Evolutionary conservation across 2,797 vertebrate genomes (phyloP), one percentile per base, ranked within the genome.

Genomic region (Synaphobranchus kaupii): DNA sequence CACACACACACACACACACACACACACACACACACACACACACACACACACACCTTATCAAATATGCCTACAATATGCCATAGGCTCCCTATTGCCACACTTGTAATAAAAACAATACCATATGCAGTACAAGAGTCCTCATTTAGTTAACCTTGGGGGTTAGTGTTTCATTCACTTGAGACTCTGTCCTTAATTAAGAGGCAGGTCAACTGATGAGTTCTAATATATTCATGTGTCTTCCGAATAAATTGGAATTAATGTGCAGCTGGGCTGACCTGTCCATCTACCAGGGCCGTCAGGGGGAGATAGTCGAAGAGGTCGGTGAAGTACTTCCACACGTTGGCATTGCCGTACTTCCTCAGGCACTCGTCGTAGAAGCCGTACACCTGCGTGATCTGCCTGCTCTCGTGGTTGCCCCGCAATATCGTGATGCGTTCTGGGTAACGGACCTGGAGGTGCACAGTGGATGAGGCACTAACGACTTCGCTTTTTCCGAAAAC

Each of bases 301-400:
- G 97, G 97, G 92, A 98, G 95, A 93, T 98, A 98, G 92, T 98
- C 97, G 93, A 98, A 98, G 92, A 98, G 97, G 93, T 98, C 97
- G 93, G 97, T 98, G 54, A 98, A 98, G 88, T 97, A 98, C 91
- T 98, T 98, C 97, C 97, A 98, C 90, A 97, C 97, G 12, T 98
- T 98, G 92, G 97, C 97, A 88, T 98, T 98, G 92, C 97, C 97
- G 0, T 98, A 98, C 94, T 98, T 98, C 93, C 97, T 96, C 96
- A 98, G 95, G 93, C 97, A 98, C 90, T 98, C 97, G 88, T 97
- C 97, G 71, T 97, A 97, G 93, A 97, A 97, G 76, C 97, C 97
- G 92, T 97, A 97, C 66, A 97, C 97, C 95, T 97, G 97, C 92
- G 97, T 97, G 89, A 97, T 97, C 92, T 97, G 97, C 92, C 97